Base-by-base conservation (phyloP, 2,888 invertebrate species). In the Eupithecia abbreviata region DNA sequence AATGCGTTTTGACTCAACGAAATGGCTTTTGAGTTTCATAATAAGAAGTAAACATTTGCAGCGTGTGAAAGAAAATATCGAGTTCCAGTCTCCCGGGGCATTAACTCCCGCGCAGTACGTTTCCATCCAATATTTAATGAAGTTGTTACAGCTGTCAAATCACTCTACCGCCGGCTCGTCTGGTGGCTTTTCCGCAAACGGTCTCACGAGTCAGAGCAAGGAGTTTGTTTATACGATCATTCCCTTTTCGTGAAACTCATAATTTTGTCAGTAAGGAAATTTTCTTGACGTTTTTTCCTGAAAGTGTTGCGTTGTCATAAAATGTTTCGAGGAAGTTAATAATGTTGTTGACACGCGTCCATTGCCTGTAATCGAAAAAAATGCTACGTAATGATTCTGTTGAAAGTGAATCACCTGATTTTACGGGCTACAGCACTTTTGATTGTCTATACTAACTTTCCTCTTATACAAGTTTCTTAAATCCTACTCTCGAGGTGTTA, bases 131-230 rank as follows among this genome's bases (percentile, higher is more conserved):
- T 80, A 79, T 82, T 79, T 77, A 83, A 84, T 83, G 77, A 82
- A 77, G 83, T 81, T 81, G 82, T 85, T 85, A 83, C 86, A 85
- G 82, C 83, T 86, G 85, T 87, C 85, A 84, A 80, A 84, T 79
- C 79, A 78, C 77, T 81, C 75, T 78, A 82, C 82, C 83, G 82
- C 80, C 81, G 78, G 72, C 69, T 66, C 55, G 83, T 79, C 80
- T 81, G 80, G 76, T 77, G 76, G 70, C 72, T 82, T 76, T 84
- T 86, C 84, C 82, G 83, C 81, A 84, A 82, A 83, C 81, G 83
- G 81, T 81, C 77, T 72, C 66, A 72, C 78, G 78, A 80, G 83
- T 81, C 82, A 79, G 77, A 80, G 79, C 83, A 81, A 83, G 78
- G 79, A 84, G 81, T 81, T 83, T 83, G 78, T 86, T 84, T 84